phyloP scores from a whole-genome alignment of 2,113 vertebrate species.

The Hystrix cristata region DNA sequence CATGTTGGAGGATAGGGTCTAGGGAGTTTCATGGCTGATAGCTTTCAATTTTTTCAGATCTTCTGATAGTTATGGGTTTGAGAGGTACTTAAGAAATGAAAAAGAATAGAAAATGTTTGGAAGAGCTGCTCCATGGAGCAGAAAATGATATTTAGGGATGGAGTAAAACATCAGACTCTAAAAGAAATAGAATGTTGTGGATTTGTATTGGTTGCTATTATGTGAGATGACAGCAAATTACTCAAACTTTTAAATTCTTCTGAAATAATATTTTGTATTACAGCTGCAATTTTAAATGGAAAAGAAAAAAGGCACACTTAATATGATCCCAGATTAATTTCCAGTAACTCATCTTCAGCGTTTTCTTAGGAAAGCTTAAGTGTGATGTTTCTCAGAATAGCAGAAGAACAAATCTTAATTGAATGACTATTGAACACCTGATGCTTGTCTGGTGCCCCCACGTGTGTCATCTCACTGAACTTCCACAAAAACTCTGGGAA shows the following conservation, averaged over 20 bases:
- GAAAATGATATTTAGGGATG: not conserved
- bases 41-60: not conserved
- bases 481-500: not conserved
- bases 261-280: constrained; percentile 27
- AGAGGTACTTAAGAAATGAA: not conserved
- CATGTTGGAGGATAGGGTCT: not conserved
- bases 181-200: not conserved
- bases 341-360: not conserved
- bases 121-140: not conserved
- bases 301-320: constrained; percentile 2
- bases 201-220: not conserved
- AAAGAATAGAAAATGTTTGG: not conserved
- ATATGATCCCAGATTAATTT: constrained; percentile 51
- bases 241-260: constrained; percentile 27
- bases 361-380: not conserved
- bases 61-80: not conserved
- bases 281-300: not conserved
- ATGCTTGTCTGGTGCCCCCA: not conserved
- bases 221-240: not conserved
- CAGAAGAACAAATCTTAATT: not conserved
- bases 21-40: not conserved
- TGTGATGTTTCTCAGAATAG: constrained; percentile 20
- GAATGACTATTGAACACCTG: not conserved
- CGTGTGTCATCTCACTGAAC: not conserved
- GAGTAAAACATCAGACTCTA: not conserved